Conservation (phyloP, 2,888 invertebrate species). For the Seira sanloemensis region DNA sequence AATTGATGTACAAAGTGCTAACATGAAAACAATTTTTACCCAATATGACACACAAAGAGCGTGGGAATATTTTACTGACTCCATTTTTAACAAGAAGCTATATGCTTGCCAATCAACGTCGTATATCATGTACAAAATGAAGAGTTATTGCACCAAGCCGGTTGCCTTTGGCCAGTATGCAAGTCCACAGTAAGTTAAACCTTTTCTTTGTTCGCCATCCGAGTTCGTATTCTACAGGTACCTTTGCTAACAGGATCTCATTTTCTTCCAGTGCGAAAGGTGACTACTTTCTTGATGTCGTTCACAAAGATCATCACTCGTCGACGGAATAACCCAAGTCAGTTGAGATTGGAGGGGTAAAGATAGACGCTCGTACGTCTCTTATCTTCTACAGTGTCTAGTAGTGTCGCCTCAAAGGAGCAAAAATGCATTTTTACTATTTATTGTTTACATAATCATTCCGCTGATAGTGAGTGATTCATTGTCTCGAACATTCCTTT, state of each 20-base stretch:
- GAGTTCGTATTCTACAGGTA: too few relatives aligned
- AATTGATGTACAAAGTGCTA: neutral
- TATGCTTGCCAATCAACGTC: conserved; percentile 65
- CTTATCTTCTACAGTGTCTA: too few relatives aligned
- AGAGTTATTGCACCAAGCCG: conserved; percentile 62
- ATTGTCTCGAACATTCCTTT: neutral
- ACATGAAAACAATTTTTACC: neutral
- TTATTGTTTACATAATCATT: neutral
- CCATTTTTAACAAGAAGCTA: conserved; percentile 65
- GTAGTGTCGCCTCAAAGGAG: neutral
- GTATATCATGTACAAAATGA: conserved; percentile 67
- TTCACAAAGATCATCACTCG: conserved; percentile 52
- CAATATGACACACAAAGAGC: too few relatives aligned
- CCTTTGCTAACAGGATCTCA: too few relatives aligned
- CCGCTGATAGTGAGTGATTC: neutral
- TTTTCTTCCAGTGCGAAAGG: conserved; percentile 61
- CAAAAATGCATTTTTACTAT: neutral
- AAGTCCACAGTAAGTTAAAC: conserved; percentile 47
- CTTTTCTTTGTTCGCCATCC: too few relatives aligned
- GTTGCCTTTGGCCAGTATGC: conserved; percentile 65
- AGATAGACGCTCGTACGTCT: too few relatives aligned
- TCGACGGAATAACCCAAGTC: neutral
- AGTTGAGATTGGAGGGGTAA: neutral
- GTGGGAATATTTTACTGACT: conserved; percentile 68
- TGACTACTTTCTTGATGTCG: conserved; percentile 65